Conservation (phyloP, 2,888 invertebrate species). For the Aphelenchoides bicaudatus region DNA sequence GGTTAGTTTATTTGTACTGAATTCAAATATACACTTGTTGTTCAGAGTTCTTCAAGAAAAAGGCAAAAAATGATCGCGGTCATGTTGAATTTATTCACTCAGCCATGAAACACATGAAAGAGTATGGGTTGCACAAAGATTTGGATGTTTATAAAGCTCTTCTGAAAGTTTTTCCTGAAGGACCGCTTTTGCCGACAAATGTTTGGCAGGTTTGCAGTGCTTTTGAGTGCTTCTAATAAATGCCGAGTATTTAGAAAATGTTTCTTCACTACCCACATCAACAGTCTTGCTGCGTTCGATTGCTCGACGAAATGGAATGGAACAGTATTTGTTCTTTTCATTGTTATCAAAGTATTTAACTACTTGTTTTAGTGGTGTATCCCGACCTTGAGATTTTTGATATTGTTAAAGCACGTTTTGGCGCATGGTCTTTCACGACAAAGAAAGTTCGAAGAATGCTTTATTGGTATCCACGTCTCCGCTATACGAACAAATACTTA, state of each 20-base stretch:
- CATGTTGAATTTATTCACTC: slow-evolving; percentile 91
- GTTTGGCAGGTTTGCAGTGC: slow-evolving; percentile 52
- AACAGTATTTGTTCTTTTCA: slow-evolving; percentile 70
- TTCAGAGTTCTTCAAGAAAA: slow-evolving; percentile 6
- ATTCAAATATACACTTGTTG: neutral
- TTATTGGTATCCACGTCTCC: slow-evolving; percentile 81
- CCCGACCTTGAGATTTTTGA: slow-evolving; percentile 84
- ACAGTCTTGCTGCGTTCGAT: slow-evolving; percentile 83
- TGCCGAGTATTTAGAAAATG: slow-evolving; percentile 73
- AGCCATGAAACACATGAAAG: slow-evolving; percentile 80
- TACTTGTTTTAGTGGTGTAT: slow-evolving; percentile 71
- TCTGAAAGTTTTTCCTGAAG: slow-evolving; percentile 67
- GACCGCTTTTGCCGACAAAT: slow-evolving; percentile 78
- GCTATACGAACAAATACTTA: slow-evolving; percentile 78
- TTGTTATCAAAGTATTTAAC: slow-evolving; percentile 12
- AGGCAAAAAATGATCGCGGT: slow-evolving; percentile 68
- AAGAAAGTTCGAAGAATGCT: slow-evolving; percentile 65
- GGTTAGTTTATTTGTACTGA: slow-evolving; percentile 32
- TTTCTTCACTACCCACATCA: slow-evolving; percentile 92
- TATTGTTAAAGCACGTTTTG: slow-evolving; percentile 79
- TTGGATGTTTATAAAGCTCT: slow-evolving; percentile 62
- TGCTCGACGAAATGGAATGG: slow-evolving; percentile 90
- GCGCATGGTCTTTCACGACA: slow-evolving; percentile 68
- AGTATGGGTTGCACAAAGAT: slow-evolving; percentile 80
- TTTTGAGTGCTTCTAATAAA: slow-evolving; percentile 1